phyloP scores from a whole-genome alignment of 2,113 vertebrate species.

The Nipponia nippon region DNA sequence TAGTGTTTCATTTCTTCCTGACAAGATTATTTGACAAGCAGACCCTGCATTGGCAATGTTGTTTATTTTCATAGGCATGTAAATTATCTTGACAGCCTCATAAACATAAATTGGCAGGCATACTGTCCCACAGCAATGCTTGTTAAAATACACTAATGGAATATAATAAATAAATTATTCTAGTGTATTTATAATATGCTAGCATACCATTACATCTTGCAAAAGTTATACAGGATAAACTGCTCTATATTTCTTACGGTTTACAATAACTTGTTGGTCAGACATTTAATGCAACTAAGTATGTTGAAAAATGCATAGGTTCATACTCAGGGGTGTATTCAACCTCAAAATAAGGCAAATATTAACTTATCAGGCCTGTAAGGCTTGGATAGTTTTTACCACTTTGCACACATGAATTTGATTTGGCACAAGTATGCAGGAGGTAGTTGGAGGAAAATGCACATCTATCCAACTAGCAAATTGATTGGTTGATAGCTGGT shows the following conservation, averaged over 20 bases:
- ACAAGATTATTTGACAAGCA: constrained; percentile 80
- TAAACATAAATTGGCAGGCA: constrained; percentile 83
- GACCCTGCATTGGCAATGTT: constrained; percentile 73
- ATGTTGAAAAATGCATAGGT: not conserved
- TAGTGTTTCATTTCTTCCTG: constrained; percentile 77
- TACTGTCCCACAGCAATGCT: constrained; percentile 76
- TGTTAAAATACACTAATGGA: constrained; percentile 79
- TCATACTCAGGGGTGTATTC: not conserved
- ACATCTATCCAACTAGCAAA: not conserved
- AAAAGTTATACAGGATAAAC: not conserved
- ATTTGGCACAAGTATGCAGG: not conserved
- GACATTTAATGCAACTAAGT: not conserved
- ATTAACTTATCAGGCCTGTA: not conserved
- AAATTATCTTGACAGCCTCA: constrained; percentile 82
- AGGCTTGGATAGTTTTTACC: not conserved
- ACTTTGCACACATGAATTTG: not conserved
- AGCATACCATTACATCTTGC: not conserved
- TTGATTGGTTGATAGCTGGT: not conserved
- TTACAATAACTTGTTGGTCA: not conserved
- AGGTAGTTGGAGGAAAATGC: not conserved
- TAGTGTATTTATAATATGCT: constrained; percentile 44
- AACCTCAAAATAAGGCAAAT: not conserved
- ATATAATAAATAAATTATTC: constrained; percentile 81
- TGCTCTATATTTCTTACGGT: not conserved
- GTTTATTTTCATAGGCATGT: constrained; percentile 80